Conservation (phyloP, 1,140 invertebrate genomes). For the Melitaea cinxia region DNA sequence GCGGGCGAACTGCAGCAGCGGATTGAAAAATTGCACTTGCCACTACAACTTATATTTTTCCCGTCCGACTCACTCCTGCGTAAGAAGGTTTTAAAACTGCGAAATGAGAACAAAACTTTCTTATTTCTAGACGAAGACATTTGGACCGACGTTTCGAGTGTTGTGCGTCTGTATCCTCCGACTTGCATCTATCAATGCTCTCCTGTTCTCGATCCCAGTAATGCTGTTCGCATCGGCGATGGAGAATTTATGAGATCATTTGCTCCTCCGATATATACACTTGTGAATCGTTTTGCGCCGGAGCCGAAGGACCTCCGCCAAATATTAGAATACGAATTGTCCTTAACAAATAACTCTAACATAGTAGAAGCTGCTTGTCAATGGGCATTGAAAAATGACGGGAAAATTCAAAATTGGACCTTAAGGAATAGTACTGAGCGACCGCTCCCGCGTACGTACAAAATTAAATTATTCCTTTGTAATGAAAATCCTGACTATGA, state of each 20-base stretch:
- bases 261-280: conserved; percentile 19
- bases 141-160: not conserved
- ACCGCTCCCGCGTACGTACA: not conserved
- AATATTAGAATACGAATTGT: conserved; percentile 16
- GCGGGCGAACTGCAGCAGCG: conserved; percentile 5
- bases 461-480: conserved; percentile 16
- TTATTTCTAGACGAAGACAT: conserved; percentile 29
- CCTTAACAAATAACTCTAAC: not conserved
- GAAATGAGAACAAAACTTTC: conserved; percentile 3
- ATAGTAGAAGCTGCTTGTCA: conserved; percentile 28
- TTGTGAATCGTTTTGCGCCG: conserved; percentile 5
- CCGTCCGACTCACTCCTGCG: conserved; percentile 6
- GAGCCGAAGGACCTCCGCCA: conserved; percentile 8
- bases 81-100: conserved; percentile 6
- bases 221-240: conserved; percentile 16
- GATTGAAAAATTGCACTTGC: not conserved
- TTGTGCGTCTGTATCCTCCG: conserved; percentile 6
- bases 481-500: conserved; percentile 1
- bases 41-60: conserved; percentile 11
- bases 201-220: not conserved
- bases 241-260: conserved; percentile 14
- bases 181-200: not conserved
- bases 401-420: conserved; percentile 1
- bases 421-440: not conserved
- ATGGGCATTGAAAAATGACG: conserved; percentile 16